Conservation (phyloP, 2,797 vertebrate species). For the Channa striata region DNA sequence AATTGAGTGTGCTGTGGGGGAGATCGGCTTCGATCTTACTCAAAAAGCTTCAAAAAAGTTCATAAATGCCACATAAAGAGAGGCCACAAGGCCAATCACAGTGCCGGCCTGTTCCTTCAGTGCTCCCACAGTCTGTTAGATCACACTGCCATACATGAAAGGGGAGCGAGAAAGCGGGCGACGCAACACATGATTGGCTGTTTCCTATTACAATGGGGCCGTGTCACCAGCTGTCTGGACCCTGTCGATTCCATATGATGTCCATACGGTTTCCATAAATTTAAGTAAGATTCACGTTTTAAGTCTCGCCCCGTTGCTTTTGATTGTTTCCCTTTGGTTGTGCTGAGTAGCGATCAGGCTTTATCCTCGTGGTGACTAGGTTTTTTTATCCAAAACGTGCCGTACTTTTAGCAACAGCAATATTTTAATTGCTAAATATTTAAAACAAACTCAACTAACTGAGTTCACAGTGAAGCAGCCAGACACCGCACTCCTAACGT, state of each 20-base stretch:
- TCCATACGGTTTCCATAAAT: background rate
- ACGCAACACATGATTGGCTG: background rate
- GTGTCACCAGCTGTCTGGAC: background rate
- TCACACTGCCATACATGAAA: constrained; percentile 11
- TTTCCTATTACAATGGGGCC: background rate
- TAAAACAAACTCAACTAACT: constrained; percentile 4
- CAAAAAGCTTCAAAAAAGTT: background rate
- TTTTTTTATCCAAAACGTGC: constrained; percentile 9
- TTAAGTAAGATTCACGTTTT: background rate
- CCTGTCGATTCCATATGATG: background rate
- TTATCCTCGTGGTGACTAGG: too few species aligned
- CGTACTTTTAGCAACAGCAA: constrained; percentile 20
- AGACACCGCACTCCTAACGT: constrained; percentile 13
- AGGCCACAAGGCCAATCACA: background rate
- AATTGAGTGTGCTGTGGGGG: background rate
- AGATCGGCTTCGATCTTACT: constrained; percentile 1
- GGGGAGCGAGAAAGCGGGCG: background rate
- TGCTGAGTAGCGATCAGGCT: too few species aligned
- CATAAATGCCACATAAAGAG: background rate
- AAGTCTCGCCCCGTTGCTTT: background rate
- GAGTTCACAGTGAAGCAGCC: background rate
- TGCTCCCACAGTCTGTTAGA: constrained; percentile 7
- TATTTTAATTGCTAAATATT: constrained; percentile 23
- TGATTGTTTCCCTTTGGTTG: background rate
- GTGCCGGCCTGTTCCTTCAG: background rate